A percentile compares a stretch with the other conserved stretches of the same genome.
Evolutionary conservation across 2,797 vertebrate genomes (phyloP).

Genomic region (Phrynocephalus vlangalii): DNA sequence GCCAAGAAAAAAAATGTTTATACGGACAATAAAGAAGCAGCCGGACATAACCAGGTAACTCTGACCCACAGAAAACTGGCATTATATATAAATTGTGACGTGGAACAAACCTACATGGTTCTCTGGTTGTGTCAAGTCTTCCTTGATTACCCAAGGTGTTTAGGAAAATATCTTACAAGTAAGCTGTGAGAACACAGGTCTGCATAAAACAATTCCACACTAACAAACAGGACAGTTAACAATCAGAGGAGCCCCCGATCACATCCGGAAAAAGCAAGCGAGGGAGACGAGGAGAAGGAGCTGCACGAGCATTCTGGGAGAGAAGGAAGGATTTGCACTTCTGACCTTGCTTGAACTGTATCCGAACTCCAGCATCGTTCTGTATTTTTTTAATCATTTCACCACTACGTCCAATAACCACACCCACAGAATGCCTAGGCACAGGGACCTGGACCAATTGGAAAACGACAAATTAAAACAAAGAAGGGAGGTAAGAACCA

Average conservation of each 20-base stretch:
- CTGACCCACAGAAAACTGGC: not conserved
- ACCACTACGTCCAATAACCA: slow-evolving; percentile 92
- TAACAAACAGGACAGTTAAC: not conserved
- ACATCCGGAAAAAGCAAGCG: not conserved
- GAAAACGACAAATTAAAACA: accelerated
- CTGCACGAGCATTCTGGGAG: not conserved
- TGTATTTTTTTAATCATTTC: slow-evolving; percentile 99
- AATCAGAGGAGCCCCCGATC: not conserved
- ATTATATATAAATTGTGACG: not conserved
- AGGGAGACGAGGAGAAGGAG: not conserved
- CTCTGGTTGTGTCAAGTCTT: not conserved
- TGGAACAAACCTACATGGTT: not conserved
- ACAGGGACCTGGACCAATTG: slow-evolving; percentile 84
- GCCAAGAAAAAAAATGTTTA: not conserved
- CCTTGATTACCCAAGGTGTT: not conserved
- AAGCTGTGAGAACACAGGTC: not conserved
- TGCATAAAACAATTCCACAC: not conserved
- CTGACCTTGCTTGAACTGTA: slow-evolving; percentile 97
- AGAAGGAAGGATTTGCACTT: not conserved
- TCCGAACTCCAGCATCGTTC: slow-evolving; percentile 93
- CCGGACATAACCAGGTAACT: too few relatives aligned
- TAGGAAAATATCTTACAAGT: not conserved
- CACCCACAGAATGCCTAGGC: slow-evolving; percentile 93
- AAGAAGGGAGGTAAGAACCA: not conserved
- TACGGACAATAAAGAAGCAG: too few relatives aligned